Percentiles rank a stretch among this genome's conserved stretches.
phyloP scores from a whole-genome alignment of 2,113 vertebrate species.

The Aplodontia rufa region DNA sequence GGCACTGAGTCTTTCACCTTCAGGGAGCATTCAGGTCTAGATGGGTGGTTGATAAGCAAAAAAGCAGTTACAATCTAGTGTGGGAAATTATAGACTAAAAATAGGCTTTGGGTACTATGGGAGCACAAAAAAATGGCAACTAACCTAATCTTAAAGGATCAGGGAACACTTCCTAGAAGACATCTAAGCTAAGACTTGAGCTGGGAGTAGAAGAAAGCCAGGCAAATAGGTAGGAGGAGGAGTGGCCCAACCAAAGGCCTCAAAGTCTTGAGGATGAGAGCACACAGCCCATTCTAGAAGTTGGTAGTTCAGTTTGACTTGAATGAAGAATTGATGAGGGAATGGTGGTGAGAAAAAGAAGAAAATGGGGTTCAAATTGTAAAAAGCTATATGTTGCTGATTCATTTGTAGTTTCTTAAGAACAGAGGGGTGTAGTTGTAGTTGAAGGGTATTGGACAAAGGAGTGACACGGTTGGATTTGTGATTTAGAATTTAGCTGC shows the following conservation, averaged over 20 bases:
- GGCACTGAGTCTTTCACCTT: not conserved
- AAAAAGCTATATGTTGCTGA: not conserved
- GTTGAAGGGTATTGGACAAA: not conserved
- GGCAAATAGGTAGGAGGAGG: not conserved
- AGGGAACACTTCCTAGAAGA: slow-evolving; percentile 17
- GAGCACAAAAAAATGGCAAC: not conserved
- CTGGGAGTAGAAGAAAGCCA: not conserved
- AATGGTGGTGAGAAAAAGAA: not conserved
- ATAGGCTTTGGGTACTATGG: not conserved
- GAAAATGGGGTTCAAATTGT: not conserved
- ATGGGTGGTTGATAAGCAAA: not conserved
- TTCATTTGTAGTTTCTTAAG: not conserved
- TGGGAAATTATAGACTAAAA: not conserved
- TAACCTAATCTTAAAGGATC: not conserved
- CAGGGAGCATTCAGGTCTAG: not conserved
- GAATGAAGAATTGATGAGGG: not conserved
- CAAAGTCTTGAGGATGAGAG: not conserved
- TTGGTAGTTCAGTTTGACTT: not conserved
- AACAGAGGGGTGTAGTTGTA: not conserved
- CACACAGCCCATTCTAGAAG: not conserved
- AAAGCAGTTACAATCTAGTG: not conserved
- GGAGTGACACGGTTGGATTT: not conserved
- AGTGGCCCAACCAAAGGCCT: not conserved
- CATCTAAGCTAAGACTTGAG: slow-evolving; percentile 14
- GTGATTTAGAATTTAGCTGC: not conserved